Percentiles rank a stretch among this genome's conserved stretches.
Evolutionary conservation across 2,113 vertebrate genomes (phyloP).

Genomic region (Psammodynastes pulverulentus): DNA sequence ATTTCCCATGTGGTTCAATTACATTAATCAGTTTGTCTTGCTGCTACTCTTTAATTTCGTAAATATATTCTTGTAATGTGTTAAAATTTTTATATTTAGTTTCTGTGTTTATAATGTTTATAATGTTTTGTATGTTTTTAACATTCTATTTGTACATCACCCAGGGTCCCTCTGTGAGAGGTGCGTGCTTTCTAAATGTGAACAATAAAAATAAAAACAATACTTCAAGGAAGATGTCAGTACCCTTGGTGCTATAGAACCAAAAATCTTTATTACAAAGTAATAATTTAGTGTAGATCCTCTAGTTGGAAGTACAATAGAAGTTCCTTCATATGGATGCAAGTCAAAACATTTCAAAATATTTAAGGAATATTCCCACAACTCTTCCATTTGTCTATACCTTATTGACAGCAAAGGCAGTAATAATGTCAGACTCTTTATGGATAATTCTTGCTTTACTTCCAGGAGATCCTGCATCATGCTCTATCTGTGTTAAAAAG

Average conservation of each 20-base stretch:
- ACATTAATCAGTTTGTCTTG: background rate
- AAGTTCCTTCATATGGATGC: background rate
- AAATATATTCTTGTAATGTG: background rate
- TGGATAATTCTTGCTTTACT: constrained; percentile 80
- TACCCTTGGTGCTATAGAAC: background rate
- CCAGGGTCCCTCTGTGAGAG: background rate
- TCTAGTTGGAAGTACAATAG: background rate
- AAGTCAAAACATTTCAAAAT: background rate
- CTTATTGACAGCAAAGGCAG: constrained; percentile 82
- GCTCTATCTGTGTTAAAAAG: constrained; percentile 68
- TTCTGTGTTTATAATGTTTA: background rate
- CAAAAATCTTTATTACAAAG: background rate
- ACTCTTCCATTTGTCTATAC: constrained; percentile 51
- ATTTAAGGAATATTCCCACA: background rate
- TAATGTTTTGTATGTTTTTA: background rate
- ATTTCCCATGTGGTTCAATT: background rate
- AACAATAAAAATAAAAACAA: background rate
- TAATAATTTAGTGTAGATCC: background rate
- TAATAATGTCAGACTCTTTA: constrained; percentile 82
- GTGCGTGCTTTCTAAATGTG: background rate
- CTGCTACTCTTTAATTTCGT: background rate
- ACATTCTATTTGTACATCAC: background rate
- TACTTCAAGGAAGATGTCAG: background rate
- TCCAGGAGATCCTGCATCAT: constrained; percentile 69
- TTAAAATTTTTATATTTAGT: background rate